These are phyloP conservation scores for Caenorhabditis sp. DNA, from an alignment of 2,888 invertebrate genomes.

Conservation along the genomic window DNA sequence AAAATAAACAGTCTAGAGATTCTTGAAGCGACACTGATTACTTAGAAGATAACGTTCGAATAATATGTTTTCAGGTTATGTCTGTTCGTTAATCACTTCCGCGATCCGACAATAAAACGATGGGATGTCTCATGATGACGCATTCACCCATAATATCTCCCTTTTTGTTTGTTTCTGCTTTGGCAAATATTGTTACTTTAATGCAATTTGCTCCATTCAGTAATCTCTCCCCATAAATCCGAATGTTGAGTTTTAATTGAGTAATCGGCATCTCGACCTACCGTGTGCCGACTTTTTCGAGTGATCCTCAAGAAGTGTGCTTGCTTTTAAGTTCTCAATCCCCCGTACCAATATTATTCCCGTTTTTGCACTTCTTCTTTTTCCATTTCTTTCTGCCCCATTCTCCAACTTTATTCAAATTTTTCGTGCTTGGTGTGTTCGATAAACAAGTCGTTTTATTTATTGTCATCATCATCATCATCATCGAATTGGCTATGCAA, in stretches of 20 bases:
- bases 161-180: constrained; percentile 20
- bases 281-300: constrained; percentile 23
- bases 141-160: constrained; percentile 22
- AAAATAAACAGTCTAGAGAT: not conserved
- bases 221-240: constrained; percentile 3
- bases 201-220: constrained; percentile 27
- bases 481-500: constrained; percentile 54
- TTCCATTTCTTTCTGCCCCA: constrained; percentile 5
- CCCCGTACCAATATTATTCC: constrained; percentile 9
- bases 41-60: not conserved
- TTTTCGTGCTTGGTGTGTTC: constrained; percentile 13
- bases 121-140: constrained; percentile 8
- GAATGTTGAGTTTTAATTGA: constrained; percentile 60
- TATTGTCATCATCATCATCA: constrained; percentile 56
- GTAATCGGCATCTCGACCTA: constrained; percentile 7
- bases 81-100: constrained; percentile 74
- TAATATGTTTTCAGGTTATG: constrained; percentile 71
- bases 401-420: not conserved
- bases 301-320: constrained; percentile 39
- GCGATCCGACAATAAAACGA: constrained; percentile 15
- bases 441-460: constrained; percentile 60
- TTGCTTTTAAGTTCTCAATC: constrained; percentile 14
- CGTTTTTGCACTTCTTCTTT: constrained; percentile 12
- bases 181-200: constrained; percentile 54
- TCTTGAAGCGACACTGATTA: not conserved